Conservation (phyloP, 30 jellyfish, hydroid and myxozoan genomes). For the Haliclystus octoradiatus region DNA sequence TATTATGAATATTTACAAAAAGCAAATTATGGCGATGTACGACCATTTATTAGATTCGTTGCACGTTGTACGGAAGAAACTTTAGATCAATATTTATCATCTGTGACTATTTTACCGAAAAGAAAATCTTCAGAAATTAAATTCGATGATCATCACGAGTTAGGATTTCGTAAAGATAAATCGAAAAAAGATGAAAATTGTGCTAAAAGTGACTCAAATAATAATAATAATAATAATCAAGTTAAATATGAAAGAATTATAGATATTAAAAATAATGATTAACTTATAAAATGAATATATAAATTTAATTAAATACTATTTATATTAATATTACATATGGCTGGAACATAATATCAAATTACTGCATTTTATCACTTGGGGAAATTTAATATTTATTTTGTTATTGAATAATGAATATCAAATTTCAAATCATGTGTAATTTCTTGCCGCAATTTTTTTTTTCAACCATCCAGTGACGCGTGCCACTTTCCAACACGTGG, state of each 20-base stretch:
- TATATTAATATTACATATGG: too few relatives aligned
- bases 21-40: constrained; percentile 76
- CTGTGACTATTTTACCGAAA: constrained; percentile 67
- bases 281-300: neutral
- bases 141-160: neutral
- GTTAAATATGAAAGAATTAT: neutral
- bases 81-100: constrained; percentile 57
- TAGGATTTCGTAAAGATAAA: neutral
- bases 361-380: too few relatives aligned
- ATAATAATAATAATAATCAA: too few relatives aligned
- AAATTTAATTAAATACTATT: neutral
- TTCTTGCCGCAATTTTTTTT: too few relatives aligned
- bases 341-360: too few relatives aligned
- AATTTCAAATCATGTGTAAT: too few relatives aligned
- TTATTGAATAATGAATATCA: too few relatives aligned
- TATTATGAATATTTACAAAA: constrained; percentile 72
- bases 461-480: too few relatives aligned
- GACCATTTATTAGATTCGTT: constrained; percentile 85
- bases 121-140: neutral
- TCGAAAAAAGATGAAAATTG: neutral
- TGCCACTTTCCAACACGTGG: too few relatives aligned
- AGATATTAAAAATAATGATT: too few relatives aligned
- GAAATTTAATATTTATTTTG: too few relatives aligned
- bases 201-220: neutral
- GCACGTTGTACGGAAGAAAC: constrained; percentile 90